A percentile compares a stretch with the other conserved stretches of the same genome.
Conservation (phyloP, 2,797 vertebrate species). For the Nannoperca australis region DNA sequence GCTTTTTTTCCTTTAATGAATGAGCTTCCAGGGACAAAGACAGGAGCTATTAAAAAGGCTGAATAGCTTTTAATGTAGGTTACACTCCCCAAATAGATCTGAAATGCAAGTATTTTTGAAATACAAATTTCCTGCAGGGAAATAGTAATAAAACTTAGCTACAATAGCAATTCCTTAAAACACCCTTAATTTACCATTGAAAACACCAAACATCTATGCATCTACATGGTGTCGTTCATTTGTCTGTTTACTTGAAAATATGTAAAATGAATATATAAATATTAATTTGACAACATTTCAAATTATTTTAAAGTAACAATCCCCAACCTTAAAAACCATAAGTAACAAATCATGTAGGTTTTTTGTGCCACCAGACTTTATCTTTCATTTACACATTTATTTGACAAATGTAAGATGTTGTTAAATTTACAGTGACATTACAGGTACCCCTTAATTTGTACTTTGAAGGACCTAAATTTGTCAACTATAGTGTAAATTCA, state of each 20-base stretch:
- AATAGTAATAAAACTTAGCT: neutral
- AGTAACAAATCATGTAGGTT: neutral
- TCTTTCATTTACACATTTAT: neutral
- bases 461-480: neutral
- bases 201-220: neutral
- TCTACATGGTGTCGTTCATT: neutral
- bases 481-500: neutral
- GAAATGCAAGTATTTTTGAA: neutral
- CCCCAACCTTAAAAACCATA: too few relatives aligned
- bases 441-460: neutral
- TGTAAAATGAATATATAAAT: too few relatives aligned
- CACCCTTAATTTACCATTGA: neutral
- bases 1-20: slow-evolving; percentile 29
- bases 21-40: slow-evolving; percentile 13
- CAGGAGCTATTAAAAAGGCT: neutral
- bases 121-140: neutral
- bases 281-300: too few relatives aligned
- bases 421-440: neutral
- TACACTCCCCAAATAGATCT: neutral
- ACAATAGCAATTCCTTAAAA: neutral
- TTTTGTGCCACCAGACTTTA: neutral
- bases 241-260: too few relatives aligned
- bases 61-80: slow-evolving; percentile 1
- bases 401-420: neutral
- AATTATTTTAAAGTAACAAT: neutral